Conservation (phyloP, 1,140 invertebrate genomes). For the Neodiprion lecontei region DNA sequence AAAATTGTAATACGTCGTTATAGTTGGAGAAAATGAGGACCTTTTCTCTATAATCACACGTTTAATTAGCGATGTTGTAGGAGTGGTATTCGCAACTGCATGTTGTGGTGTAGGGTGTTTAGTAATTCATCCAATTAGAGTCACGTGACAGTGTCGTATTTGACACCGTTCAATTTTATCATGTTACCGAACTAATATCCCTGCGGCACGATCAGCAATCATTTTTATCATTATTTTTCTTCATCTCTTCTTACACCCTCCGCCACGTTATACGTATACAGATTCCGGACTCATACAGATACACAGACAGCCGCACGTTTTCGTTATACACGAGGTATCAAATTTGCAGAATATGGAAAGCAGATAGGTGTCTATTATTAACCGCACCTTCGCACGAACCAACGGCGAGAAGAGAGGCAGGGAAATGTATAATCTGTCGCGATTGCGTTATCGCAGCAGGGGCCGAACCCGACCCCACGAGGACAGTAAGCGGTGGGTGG, state of each 20-base stretch:
- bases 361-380: neutral
- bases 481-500: constrained; percentile 18
- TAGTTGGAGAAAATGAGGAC: no score
- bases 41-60: no score
- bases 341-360: neutral
- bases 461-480: neutral
- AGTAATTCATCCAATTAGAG: neutral
- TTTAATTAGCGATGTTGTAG: no score
- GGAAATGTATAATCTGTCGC: neutral
- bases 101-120: no score
- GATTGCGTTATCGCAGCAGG: neutral
- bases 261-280: neutral
- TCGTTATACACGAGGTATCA: no score
- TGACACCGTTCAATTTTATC: constrained; percentile 1
- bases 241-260: neutral
- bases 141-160: neutral
- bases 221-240: neutral
- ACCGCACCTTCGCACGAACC: neutral
- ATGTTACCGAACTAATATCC: neutral
- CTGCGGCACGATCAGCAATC: neutral
- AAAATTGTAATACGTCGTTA: no score
- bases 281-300: no score
- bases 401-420: neutral
- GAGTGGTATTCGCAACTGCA: no score
- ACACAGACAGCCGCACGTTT: no score